Percentiles rank a stretch among this genome's conserved stretches.
These are phyloP conservation scores for Polydrusus pterygomalis DNA, from an alignment of 2,888 invertebrate genomes.

Conservation along the genomic window DNA sequence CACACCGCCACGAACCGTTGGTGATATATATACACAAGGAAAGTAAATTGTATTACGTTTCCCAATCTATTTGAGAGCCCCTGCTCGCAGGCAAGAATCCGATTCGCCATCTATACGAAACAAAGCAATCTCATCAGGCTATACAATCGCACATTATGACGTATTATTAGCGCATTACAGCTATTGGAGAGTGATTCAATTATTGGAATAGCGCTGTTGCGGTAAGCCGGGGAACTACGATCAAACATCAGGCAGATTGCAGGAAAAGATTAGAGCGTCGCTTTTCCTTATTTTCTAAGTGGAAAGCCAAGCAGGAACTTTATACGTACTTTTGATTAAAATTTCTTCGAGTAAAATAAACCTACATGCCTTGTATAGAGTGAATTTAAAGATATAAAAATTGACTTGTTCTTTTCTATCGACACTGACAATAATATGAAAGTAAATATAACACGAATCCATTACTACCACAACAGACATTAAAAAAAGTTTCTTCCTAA, in stretches of 20 bases:
- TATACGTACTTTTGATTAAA: conserved; percentile 46
- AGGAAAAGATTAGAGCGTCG: conserved; percentile 51
- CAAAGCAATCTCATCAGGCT: conserved; percentile 73
- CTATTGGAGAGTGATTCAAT: conserved; percentile 74
- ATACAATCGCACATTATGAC: conserved; percentile 73
- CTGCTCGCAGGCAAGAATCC: conserved; percentile 63
- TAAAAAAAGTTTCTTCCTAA: no score
- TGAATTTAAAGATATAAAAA: no score
- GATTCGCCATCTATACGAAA: conserved; percentile 65
- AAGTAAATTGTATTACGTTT: conserved; percentile 70
- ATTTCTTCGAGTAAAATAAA: conserved; percentile 34
- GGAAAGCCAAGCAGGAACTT: conserved; percentile 43
- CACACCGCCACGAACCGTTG: conserved; percentile 51
- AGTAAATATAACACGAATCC: no score
- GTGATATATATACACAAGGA: conserved; percentile 55
- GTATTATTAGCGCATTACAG: conserved; percentile 74
- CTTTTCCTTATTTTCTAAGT: conserved; percentile 52
- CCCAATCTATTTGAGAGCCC: conserved; percentile 67
- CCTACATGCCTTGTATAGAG: not conserved
- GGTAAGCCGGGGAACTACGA: conserved; percentile 57
- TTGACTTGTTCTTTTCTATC: no score
- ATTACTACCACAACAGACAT: no score
- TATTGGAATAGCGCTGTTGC: conserved; percentile 73
- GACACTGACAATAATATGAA: no score
- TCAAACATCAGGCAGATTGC: conserved; percentile 65